Evolutionary conservation across 2,888 invertebrate species (phyloP).

Genomic region (Neria commutata): DNA sequence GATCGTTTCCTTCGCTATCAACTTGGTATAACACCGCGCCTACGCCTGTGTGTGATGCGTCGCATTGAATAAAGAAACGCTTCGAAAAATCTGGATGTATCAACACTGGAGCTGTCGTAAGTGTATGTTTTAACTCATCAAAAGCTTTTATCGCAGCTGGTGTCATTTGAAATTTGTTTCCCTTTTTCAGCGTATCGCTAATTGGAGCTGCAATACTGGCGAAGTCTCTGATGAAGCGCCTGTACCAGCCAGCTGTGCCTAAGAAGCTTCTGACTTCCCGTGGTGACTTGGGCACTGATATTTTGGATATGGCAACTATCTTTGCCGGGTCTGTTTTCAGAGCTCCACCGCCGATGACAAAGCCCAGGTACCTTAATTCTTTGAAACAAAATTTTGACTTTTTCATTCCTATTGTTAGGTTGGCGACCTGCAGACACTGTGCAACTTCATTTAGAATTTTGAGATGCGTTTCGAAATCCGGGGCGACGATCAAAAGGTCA

Average conservation of each 20-base stretch:
- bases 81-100: slow-evolving; percentile 16
- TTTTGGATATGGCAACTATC: slow-evolving; percentile 8
- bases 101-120: slow-evolving; percentile 8
- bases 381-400: slow-evolving; percentile 16
- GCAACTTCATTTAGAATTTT: slow-evolving; percentile 9
- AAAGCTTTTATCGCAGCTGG: slow-evolving; percentile 2
- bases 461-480: slow-evolving; percentile 10
- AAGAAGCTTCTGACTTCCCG: slow-evolving; percentile 24
- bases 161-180: slow-evolving; percentile 6
- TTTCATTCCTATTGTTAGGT: slow-evolving; percentile 12
- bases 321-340: slow-evolving; percentile 14
- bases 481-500: slow-evolving; percentile 11
- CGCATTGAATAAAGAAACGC: not conserved
- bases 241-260: slow-evolving; percentile 27
- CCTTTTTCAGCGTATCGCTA: slow-evolving; percentile 12
- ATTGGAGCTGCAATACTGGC: slow-evolving; percentile 5
- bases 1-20: slow-evolving; percentile 7
- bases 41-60: slow-evolving; percentile 3
- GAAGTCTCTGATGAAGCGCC: slow-evolving; percentile 24
- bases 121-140: not conserved
- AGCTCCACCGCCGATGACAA: slow-evolving; percentile 4
- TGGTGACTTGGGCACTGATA: slow-evolving; percentile 15
- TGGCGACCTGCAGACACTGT: slow-evolving; percentile 6
- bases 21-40: slow-evolving; percentile 14
- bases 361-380: slow-evolving; percentile 18